phyloP scores from a whole-genome alignment of 2,797 vertebrate species.

The Hapalemur alaotrensis region DNA sequence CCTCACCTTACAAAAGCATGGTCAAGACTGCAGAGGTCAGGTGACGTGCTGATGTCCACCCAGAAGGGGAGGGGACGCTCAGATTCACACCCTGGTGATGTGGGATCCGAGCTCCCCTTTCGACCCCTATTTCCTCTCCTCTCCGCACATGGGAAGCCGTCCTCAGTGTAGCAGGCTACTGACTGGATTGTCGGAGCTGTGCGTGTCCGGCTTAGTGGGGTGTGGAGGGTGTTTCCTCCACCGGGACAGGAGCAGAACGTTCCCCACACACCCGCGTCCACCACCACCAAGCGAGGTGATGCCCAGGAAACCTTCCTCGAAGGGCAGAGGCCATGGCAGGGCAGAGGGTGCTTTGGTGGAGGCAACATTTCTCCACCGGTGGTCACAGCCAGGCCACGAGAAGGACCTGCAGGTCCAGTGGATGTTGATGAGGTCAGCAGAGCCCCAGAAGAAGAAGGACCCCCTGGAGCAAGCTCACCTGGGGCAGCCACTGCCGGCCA shows the following conservation, averaged over 20 bases:
- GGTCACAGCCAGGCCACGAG: background rate
- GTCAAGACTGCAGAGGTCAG: background rate
- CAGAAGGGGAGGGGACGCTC: background rate
- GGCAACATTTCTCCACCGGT: background rate
- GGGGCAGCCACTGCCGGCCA: background rate
- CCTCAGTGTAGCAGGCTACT: fast-evolving
- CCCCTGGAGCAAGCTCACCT: background rate
- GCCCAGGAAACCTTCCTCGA: background rate
- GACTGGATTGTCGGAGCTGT: background rate
- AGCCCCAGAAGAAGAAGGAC: no score
- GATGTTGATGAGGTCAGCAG: background rate
- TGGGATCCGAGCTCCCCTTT: background rate
- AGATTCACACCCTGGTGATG: background rate
- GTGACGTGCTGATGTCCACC: background rate
- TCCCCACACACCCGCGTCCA: no score
- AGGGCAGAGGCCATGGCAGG: background rate
- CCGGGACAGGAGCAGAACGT: no score
- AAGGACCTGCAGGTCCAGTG: background rate
- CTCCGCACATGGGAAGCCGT: background rate
- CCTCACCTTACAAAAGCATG: background rate
- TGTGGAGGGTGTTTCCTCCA: background rate
- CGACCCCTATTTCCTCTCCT: background rate
- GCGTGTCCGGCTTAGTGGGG: background rate
- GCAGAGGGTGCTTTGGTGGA: background rate
- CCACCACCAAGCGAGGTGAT: background rate